Percentiles rank a stretch among this genome's conserved stretches.
Conservation (phyloP, 2,113 vertebrate species). For the Indicator maculatus region DNA sequence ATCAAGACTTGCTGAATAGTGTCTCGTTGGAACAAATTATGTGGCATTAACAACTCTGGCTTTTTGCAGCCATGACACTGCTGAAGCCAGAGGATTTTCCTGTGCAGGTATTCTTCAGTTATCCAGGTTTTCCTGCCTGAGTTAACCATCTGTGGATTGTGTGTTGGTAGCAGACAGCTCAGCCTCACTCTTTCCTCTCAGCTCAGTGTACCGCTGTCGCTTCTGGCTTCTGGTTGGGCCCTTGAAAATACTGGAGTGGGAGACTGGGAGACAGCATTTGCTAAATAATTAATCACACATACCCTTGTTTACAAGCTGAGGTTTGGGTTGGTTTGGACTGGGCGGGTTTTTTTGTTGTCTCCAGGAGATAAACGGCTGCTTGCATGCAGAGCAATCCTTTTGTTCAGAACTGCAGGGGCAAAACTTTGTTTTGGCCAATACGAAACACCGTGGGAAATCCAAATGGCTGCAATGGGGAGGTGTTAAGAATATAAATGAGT, state of each 20-base stretch:
- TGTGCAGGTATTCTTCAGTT: neutral
- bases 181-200: neutral
- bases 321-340: neutral
- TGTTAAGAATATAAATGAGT: slow-evolving; percentile 49
- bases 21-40: neutral
- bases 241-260: slow-evolving; percentile 32
- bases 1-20: neutral
- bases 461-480: slow-evolving; percentile 32
- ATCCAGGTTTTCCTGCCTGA: neutral
- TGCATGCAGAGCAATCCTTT: slow-evolving; percentile 6
- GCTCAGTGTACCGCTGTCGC: neutral
- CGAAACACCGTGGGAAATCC: slow-evolving; percentile 57
- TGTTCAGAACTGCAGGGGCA: neutral
- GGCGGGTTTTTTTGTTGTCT: slow-evolving; percentile 1
- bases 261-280: neutral
- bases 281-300: slow-evolving; percentile 49
- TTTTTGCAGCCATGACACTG: neutral
- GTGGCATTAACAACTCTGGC: neutral
- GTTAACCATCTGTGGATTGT: neutral
- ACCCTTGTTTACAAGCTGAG: neutral
- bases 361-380: neutral
- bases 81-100: neutral
- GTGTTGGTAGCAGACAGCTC: neutral
- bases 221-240: neutral
- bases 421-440: slow-evolving; percentile 52